Percentiles rank a stretch among this genome's conserved stretches.
phyloP scores from a whole-genome alignment of 2,797 vertebrate genomes.

The Nannoperca obscura region DNA sequence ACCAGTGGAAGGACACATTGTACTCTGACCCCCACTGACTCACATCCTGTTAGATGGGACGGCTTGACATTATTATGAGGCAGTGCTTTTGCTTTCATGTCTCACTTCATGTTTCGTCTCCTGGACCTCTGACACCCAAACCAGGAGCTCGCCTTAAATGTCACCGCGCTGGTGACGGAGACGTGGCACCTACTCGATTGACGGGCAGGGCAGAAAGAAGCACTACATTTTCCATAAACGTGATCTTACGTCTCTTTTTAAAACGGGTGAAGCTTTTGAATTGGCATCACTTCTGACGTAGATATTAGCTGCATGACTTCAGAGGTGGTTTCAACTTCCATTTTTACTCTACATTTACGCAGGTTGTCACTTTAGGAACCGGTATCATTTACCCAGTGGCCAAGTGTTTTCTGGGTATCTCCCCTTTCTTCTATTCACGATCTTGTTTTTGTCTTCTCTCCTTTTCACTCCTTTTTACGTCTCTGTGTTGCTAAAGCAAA shows the following conservation, averaged over 20 bases:
- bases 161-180: background rate
- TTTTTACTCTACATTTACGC: background rate
- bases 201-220: background rate
- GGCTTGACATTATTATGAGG: conserved; percentile 46
- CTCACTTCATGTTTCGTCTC: conserved; percentile 26
- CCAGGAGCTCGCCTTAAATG: background rate
- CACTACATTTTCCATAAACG: background rate
- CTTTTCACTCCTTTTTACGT: background rate
- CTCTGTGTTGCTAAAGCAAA: conserved; percentile 5
- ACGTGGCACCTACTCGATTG: background rate
- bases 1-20: conserved; percentile 59
- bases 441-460: background rate
- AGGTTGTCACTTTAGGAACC: background rate
- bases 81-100: conserved; percentile 32
- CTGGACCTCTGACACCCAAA: conserved; percentile 11
- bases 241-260: background rate
- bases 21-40: conserved; percentile 48
- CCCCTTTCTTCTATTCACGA: background rate
- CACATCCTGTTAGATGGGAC: conserved; percentile 43
- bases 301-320: background rate
- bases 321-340: background rate
- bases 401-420: background rate
- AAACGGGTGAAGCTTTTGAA: background rate
- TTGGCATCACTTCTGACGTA: background rate
- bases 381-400: background rate